Percentiles rank a stretch among this genome's conserved stretches.
These are phyloP conservation scores for Drosophila barbarae DNA, from an alignment of 2,888 invertebrate species.

Conservation along the genomic window DNA sequence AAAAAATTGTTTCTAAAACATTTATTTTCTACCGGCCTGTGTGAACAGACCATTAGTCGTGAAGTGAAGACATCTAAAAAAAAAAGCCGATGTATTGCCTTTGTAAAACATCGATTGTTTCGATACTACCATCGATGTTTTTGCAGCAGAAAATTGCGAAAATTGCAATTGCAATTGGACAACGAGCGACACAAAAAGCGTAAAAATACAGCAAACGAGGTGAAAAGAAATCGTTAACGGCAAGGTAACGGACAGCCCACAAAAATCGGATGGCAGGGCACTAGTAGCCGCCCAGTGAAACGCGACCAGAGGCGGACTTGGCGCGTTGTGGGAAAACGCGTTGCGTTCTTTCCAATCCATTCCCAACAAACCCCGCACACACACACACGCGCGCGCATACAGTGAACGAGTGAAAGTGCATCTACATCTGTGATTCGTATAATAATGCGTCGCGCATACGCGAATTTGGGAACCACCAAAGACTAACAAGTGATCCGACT, in stretches of 20 bases:
- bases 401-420: slow-evolving; percentile 69
- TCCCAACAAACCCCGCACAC: slow-evolving; percentile 35
- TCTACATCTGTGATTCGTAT: slow-evolving; percentile 70
- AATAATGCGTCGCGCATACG: slow-evolving; percentile 74
- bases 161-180: slow-evolving; percentile 59
- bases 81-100: background rate
- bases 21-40: background rate
- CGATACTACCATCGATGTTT: background rate
- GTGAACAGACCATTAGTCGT: background rate
- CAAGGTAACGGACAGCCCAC: slow-evolving; percentile 6
- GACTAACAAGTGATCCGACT: slow-evolving; percentile 50
- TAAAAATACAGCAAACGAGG: slow-evolving; percentile 37
- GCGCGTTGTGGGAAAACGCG: slow-evolving; percentile 66
- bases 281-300: slow-evolving; percentile 15
- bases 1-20: no score
- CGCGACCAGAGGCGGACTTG: slow-evolving; percentile 42
- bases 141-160: slow-evolving; percentile 13
- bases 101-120: slow-evolving; percentile 1
- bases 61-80: background rate
- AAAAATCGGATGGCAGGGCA: slow-evolving; percentile 25
- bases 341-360: slow-evolving; percentile 67
- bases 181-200: slow-evolving; percentile 52
- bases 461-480: slow-evolving; percentile 68
- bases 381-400: slow-evolving; percentile 30
- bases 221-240: slow-evolving; percentile 15